Evolutionary conservation across 1,140 invertebrate species (phyloP), one percentile per base, ranked within the genome.

Genomic region (Drosophila novamexicana): DNA sequence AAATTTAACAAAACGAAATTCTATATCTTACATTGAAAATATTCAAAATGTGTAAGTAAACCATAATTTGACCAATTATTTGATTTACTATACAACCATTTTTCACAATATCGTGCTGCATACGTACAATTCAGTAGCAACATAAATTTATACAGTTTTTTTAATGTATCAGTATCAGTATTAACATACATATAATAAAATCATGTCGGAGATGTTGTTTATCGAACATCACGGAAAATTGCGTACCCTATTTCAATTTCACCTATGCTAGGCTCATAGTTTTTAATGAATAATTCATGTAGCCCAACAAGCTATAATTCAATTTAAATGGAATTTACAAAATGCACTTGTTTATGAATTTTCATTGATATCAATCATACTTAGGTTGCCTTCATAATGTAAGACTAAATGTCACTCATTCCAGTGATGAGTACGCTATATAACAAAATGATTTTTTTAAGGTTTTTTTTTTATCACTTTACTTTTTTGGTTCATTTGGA

Each of bases 21-120:
- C 66, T 67, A 68, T 77, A 69, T 63, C 79, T 79, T 79, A 79
- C 79, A 74, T 83, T 83, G 71, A 78, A 75, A 56, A 76, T 71
- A 71, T 79, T 77, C 34, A 22, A 78, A 81, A 84, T 84, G 77
- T 85, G 81, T 85, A 85, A 85, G 81, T 85, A 85, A 85, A 85
- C 65, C 50, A 49, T 59, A 52, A 78, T 57, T 81, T 49, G 49
- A 45, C 64, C 39, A 53, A 53, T 57, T 61, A 57, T 58, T 47
- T 68, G 67, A 70, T 73, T 65, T 34, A 18, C 29, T 37, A 34
- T 36, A 40, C 34, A 66, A 70, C n/a, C 59, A 54, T 63, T 52
- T 29, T 36, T 42, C 57, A 74, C 62, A 36, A 53, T 18, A 16
- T 50, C 22, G 56, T 63, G 47, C 37, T 44, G 36, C 44, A 49